phyloP scores from a whole-genome alignment of 1,140 invertebrate species.

The Scaptomyza graminum region DNA sequence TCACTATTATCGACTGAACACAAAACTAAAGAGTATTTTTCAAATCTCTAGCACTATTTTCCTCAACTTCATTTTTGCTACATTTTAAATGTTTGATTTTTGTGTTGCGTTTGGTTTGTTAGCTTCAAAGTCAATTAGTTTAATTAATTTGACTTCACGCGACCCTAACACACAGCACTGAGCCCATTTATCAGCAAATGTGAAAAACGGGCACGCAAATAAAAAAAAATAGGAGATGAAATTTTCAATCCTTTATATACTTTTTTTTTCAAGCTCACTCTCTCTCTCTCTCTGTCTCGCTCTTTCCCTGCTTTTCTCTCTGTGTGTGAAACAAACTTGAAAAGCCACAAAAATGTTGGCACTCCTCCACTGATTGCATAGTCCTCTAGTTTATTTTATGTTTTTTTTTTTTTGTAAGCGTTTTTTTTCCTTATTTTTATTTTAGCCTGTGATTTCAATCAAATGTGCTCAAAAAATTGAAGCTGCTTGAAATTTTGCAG shows the following conservation, averaged over 20 bases:
- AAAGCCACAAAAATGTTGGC: conserved; percentile 53
- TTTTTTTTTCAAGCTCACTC: neutral
- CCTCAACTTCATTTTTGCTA: neutral
- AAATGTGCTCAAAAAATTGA: conserved; percentile 23
- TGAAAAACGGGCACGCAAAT: conserved; percentile 10
- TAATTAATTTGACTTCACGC: conserved; percentile 63
- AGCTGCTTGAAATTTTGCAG: conserved; percentile 5
- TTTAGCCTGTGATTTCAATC: conserved; percentile 32
- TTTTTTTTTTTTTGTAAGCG: conserved; percentile 1
- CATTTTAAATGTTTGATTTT: conserved; percentile 5
- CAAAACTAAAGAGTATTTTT: neutral
- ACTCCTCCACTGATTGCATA: conserved; percentile 46
- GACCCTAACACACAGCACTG: conserved; percentile 19
- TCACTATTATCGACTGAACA: neutral
- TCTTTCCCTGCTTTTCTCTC: neutral
- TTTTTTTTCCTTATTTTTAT: conserved; percentile 17
- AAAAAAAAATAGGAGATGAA: conserved; percentile 6
- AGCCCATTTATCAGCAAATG: conserved; percentile 49
- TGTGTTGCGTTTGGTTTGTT: conserved; percentile 46
- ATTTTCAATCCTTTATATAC: conserved; percentile 37
- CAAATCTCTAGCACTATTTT: conserved; percentile 15
- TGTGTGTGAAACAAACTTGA: conserved; percentile 22
- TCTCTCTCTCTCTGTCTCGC: conserved; percentile 21
- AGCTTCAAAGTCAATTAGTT: conserved; percentile 66
- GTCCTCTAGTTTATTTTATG: neutral